Evolutionary conservation across 2,113 vertebrate species (phyloP).

Genomic region (Oenanthe oenanthe): DNA sequence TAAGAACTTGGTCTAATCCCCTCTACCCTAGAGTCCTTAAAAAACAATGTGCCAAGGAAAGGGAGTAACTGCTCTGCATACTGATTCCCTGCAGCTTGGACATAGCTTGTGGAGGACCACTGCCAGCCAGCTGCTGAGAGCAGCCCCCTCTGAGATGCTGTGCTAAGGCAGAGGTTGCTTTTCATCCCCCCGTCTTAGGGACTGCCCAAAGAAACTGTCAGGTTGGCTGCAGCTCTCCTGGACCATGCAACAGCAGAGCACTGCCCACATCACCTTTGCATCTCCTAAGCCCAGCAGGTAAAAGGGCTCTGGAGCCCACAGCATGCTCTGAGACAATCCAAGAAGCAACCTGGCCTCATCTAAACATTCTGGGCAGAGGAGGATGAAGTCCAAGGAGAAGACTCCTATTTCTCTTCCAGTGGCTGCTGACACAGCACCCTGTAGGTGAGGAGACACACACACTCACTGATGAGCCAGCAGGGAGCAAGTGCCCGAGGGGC

Average conservation of each 20-base stretch:
- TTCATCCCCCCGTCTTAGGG: not conserved
- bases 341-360: not conserved
- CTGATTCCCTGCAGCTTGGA: slow-evolving; percentile 31
- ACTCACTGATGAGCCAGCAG: accelerated
- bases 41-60: slow-evolving; percentile 47
- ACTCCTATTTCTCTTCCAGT: not conserved
- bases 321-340: not conserved
- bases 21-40: slow-evolving; percentile 30
- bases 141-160: not conserved
- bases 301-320: not conserved
- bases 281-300: not conserved
- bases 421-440: not conserved
- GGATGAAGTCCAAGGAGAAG: not conserved
- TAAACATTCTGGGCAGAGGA: not conserved
- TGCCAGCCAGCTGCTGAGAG: slow-evolving; percentile 18
- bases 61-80: slow-evolving; percentile 27
- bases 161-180: not conserved
- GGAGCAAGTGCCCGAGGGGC: not conserved
- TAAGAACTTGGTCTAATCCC: slow-evolving; percentile 55
- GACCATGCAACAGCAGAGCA: not conserved
- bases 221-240: not conserved
- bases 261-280: not conserved
- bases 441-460: not conserved
- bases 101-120: not conserved
- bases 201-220: not conserved